These are phyloP conservation scores for Mamestra configurata DNA, from an alignment of 1,140 invertebrate species.

Conservation along the genomic window DNA sequence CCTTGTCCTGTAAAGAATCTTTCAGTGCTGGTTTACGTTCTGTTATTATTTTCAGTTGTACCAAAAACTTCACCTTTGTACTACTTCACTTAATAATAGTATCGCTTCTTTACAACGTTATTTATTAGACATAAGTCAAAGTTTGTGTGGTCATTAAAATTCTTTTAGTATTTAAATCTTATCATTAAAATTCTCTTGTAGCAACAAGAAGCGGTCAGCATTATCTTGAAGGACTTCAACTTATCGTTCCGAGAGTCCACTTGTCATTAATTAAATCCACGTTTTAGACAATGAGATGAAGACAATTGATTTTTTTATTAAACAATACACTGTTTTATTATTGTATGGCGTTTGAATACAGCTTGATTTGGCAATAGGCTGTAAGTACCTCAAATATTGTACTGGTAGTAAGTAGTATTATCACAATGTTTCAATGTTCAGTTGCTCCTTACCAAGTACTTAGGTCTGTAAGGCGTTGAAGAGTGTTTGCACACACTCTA, in stretches of 20 bases:
- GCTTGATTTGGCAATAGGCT: neutral
- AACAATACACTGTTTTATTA: constrained; percentile 1
- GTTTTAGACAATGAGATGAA: constrained; percentile 24
- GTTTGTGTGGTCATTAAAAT: constrained; percentile 24
- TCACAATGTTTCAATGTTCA: neutral
- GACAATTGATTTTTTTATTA: constrained; percentile 11
- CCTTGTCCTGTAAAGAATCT: no score
- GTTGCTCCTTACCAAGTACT: constrained; percentile 6
- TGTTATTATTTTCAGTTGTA: no score
- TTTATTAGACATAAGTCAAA: neutral
- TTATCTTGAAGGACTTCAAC: constrained; percentile 31
- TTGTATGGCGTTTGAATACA: constrained; percentile 1
- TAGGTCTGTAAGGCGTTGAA: constrained; percentile 3
- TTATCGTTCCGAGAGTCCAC: neutral
- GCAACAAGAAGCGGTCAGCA: neutral
- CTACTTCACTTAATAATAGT: no score
- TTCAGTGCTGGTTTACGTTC: no score
- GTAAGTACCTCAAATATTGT: neutral
- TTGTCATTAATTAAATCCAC: constrained; percentile 18
- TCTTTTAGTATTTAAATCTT: constrained; percentile 22
- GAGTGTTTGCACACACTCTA: no score
- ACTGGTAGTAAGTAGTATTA: neutral
- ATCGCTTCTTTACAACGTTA: neutral
- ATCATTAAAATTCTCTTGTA: constrained; percentile 20
- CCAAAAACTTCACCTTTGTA: neutral